Percentiles rank a stretch among this genome's conserved stretches.
These are phyloP conservation scores for Oscheius sp. DNA, from an alignment of 2,888 invertebrate genomes.

Conservation along the genomic window DNA sequence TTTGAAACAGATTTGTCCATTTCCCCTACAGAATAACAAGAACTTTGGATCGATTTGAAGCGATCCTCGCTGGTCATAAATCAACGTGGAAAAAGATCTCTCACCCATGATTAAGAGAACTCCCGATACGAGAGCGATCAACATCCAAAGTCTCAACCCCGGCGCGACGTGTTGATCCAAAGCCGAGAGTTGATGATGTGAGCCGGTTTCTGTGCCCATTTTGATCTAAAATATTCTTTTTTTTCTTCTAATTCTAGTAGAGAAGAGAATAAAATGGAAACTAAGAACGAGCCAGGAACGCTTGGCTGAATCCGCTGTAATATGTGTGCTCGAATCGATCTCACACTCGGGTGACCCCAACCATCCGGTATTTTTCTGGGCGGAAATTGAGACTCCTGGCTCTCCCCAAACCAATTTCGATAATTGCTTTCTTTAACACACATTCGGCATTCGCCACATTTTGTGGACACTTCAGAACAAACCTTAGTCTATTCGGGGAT, in stretches of 20 bases:
- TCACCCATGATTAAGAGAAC: constrained; percentile 67
- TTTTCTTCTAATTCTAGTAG: neutral
- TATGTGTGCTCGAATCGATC: constrained; percentile 18
- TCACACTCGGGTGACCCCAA: constrained; percentile 2
- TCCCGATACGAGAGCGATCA: constrained; percentile 67
- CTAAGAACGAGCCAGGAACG: neutral
- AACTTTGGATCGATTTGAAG: too few species aligned
- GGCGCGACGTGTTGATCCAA: constrained; percentile 68
- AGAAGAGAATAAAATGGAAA: constrained; percentile 1
- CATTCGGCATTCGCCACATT: neutral
- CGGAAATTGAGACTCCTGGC: neutral
- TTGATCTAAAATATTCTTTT: constrained; percentile 1
- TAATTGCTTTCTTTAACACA: neutral
- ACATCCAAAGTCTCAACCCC: constrained; percentile 69
- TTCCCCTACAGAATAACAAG: neutral
- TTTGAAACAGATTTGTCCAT: neutral
- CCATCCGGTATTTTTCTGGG: neutral
- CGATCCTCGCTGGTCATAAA: too few species aligned
- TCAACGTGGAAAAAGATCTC: too few species aligned
- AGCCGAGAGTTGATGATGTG: constrained; percentile 47
- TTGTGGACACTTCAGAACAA: neutral
- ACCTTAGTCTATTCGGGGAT: neutral
- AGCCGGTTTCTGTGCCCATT: constrained; percentile 27
- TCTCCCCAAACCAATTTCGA: too few species aligned
- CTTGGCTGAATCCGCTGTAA: constrained; percentile 9